Conservation (phyloP, 2,888 invertebrate genomes). For the Diabrotica balteata region DNA sequence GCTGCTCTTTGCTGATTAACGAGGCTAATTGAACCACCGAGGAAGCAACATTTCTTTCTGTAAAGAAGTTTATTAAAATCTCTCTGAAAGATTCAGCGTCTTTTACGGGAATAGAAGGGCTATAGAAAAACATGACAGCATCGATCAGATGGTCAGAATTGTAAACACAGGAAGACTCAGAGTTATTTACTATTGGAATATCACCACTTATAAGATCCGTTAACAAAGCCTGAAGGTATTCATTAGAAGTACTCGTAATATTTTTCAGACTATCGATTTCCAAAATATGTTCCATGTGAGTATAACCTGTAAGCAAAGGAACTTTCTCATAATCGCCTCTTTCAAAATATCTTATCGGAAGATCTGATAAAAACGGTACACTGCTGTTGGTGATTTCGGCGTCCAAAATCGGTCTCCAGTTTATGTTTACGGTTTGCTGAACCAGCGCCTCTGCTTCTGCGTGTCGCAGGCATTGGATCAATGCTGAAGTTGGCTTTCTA, state of each 20-base stretch:
- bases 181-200: conserved; percentile 64
- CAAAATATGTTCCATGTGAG: conserved; percentile 82
- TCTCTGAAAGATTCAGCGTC: conserved; percentile 70
- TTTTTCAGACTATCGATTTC: conserved; percentile 66
- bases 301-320: conserved; percentile 74
- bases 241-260: conserved; percentile 66
- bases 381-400: conserved; percentile 71
- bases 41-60: conserved; percentile 75
- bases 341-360: conserved; percentile 70
- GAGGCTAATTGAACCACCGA: conserved; percentile 74
- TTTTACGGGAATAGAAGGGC: conserved; percentile 70
- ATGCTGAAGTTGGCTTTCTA: conserved; percentile 69
- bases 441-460: conserved; percentile 68
- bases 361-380: conserved; percentile 72
- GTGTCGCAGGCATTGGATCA: conserved; percentile 74
- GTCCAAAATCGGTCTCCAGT: conserved; percentile 82
- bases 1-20: conserved; percentile 66
- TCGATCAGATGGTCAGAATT: conserved; percentile 74
- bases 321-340: conserved; percentile 71
- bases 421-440: conserved; percentile 63
- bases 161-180: conserved; percentile 62
- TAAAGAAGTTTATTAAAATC: conserved; percentile 74
- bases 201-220: conserved; percentile 70
- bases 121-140: conserved; percentile 79
- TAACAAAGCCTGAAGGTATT: conserved; percentile 62